Evolutionary conservation across 35 echinoderm and acorn worm species (phyloP), one percentile per base, ranked within the genome.

Genomic region (Heliocidaris erythrogramma): DNA sequence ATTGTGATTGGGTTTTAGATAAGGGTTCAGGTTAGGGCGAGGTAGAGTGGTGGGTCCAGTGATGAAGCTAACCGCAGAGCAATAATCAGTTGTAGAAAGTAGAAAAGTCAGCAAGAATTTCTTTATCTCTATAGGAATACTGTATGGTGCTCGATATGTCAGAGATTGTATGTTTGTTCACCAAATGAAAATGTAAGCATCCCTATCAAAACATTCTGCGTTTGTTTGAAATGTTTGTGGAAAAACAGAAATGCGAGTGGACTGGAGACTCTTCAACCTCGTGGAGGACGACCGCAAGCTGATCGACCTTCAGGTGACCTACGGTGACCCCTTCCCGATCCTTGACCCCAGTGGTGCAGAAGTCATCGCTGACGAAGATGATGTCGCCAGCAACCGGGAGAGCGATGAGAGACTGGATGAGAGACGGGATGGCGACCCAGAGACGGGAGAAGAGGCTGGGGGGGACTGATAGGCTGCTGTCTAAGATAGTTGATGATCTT

Each of bases 231-330:
- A 52, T 10, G 7, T 52, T 52, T 56, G 11, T 56, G 10, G 6
- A 61, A 60, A 47, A 94, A 50, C 88, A 99, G 98, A 95, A 95
- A 94, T 99, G 48, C 90, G 97, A 12, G 94, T 99, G 14, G 98
- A 99, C 92, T 99, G 98, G 98, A 84, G 93, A 12, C 94, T 95
- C 49, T 99, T 96, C 95, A 99, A 97, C 93, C 91, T 99, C 2
- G 13, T 88, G 31, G 97, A 97, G 52, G 95, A 90, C 17, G 98
- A 99, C 52, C 52, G 84, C 88, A 97, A 96, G 47, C 85, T 99
- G 32, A 78, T 99, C 10, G 98, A 99, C 94, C 49, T 99, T 12
- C 78, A 97, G 13, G 94, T 97, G 24, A 99, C 59, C 84, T 97
- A 97, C 90, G 98, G 98, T 13, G 94, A 99, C 85, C 95, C 97